Evolutionary conservation across 2,888 invertebrate genomes (phyloP), one percentile per base, ranked within the genome.

Genomic region (Tenthredo amoena): DNA sequence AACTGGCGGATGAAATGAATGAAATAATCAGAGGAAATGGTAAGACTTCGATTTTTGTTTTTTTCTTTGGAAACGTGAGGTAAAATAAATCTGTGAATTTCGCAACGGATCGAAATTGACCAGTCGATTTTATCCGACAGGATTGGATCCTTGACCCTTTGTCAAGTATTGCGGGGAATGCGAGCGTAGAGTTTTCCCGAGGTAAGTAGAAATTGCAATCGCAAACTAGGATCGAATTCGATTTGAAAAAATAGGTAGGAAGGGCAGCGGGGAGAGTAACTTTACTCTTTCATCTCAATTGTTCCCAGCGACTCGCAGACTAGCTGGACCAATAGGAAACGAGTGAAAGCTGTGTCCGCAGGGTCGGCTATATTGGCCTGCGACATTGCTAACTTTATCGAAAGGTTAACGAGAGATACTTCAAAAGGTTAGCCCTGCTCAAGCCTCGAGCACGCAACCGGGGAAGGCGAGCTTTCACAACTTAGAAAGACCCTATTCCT

Each of bases 401-500:
- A 85, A 79, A 85, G 85, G 85, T 85, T 79, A 85, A 85, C 79
- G 68, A 85, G 47, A 85, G 79, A 68, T 65, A 85, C 50, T 68
- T 74, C 21, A 65, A 85, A 79, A 85, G 85, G 85, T 79, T 26
- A 77, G 15, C 47, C 50, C n/a, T 26, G 31, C 50, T 31, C 26
- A 15, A 50, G 21, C 21, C 50, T 31, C 15, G 6, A 34, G 21
- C n/a, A 74, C 10, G 74, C 10, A 43, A 50, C 50, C 47, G 18
- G 55, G 15, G 50, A 26, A 31, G 50, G 31, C 31, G 18, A 18
- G 77, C 77, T 77, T 77, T 77, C 50, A 50, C 77, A 31, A 50
- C 34, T 77, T n/a, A n/a, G 7, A 31, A 31, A 18, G 47, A 50
- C 34, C 77, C 50, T 50, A 50, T 50, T 50, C 47, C 76, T 77